Evolutionary conservation across 2,113 vertebrate species (phyloP), one percentile per base, ranked within the genome.

Genomic region (Dromaius novaehollandiae): DNA sequence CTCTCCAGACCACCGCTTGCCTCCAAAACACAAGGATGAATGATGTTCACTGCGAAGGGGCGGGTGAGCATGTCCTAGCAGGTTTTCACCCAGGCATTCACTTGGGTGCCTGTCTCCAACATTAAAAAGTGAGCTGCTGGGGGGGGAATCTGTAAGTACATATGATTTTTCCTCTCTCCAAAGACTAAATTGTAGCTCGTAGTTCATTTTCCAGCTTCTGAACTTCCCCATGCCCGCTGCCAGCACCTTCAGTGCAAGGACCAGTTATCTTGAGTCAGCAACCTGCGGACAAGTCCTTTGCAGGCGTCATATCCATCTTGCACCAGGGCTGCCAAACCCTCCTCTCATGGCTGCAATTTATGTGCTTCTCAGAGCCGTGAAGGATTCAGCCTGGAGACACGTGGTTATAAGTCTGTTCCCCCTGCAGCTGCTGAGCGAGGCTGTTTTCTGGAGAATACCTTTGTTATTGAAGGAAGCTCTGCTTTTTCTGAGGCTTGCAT

Each of bases 251-350:
- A 22, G 38, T 65, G 19, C 50, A 68, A 32, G 53, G 24, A 20
- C 17, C 40, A 18, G 0, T 19, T 15, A 30, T 9, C 46, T 50
- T 26, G 11, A 26, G 26, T 1, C 85, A n/a, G n/a, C 55, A 89
- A n/a, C 76, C 25, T 55, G 53, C 53, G 15, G 14, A 13, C 2
- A 38, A 48, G 1, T 8, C 34, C 63, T 22, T 17, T 44, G 8
- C 38, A 55, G 68, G 1, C 5, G 5, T 3, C 0, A 0, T 25
- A 18, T 7, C 58, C 25, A 3, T 9, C 18, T 61, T 6, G 0
- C 48, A 6, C 3, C 7, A 19, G 6, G 5, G 16, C 14, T 13
- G 15, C 60, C 77, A 63, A 91, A 28, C 3, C 13, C 7, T 0
- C 46, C n/a, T 32, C 34, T 24, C 4, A 4, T 6, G 34, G 14